phyloP scores from a whole-genome alignment of 2,797 vertebrate genomes.

The Spinus olivaceus region DNA sequence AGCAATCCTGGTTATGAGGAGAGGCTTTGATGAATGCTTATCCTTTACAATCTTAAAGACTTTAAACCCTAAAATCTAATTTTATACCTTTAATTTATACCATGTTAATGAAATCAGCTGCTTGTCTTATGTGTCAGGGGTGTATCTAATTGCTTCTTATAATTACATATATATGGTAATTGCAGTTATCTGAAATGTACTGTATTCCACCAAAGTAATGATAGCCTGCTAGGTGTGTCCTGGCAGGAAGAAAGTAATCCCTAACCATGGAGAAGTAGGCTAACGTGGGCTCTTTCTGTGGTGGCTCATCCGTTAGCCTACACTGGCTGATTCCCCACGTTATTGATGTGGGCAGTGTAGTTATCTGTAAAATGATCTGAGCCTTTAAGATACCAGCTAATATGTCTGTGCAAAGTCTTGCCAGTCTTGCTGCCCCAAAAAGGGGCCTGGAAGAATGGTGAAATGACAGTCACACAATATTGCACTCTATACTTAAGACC shows the following conservation, averaged over 20 bases:
- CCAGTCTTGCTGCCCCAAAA: background rate
- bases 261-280: background rate
- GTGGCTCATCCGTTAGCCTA: background rate
- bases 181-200: background rate
- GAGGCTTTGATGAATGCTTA: background rate
- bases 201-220: background rate
- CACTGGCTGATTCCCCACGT: accelerated
- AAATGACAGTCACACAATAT: background rate
- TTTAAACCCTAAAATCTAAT: background rate
- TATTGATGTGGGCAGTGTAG: background rate
- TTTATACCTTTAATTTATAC: background rate
- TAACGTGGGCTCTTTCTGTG: accelerated
- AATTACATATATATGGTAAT: background rate
- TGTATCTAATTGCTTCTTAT: background rate
- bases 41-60: background rate
- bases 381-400: background rate
- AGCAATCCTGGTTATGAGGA: background rate
- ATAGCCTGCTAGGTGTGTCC: background rate
- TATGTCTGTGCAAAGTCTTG: accelerated
- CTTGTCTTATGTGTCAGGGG: background rate
- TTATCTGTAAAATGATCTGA: background rate
- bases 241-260: background rate
- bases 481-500: background rate
- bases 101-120: background rate
- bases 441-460: background rate